Evolutionary conservation across 2,888 invertebrate species (phyloP).

Genomic region (Diaprepes abbreviatus): DNA sequence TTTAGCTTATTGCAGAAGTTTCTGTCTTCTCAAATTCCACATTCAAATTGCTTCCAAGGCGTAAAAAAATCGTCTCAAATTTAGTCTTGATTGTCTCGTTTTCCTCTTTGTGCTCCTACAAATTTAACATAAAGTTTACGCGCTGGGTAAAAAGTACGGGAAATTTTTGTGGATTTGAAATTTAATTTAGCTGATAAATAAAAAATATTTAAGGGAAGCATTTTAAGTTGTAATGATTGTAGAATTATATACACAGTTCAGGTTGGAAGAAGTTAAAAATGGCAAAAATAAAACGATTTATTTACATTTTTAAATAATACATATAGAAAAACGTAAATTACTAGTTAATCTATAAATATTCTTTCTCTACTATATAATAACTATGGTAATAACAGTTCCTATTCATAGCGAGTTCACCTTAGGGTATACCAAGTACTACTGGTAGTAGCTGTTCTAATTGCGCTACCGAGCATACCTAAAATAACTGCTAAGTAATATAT

Average conservation of each 20-base stretch:
- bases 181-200: constrained; percentile 4
- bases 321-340: no score
- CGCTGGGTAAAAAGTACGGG: background rate
- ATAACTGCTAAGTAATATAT: no score
- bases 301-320: no score
- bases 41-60: background rate
- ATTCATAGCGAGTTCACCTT: no score
- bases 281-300: no score
- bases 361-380: no score
- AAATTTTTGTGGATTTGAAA: constrained; percentile 4
- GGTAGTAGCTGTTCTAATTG: no score
- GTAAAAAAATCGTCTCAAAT: constrained; percentile 10
- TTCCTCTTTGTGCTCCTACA: constrained; percentile 5
- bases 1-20: background rate
- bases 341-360: no score
- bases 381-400: no score
- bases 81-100: constrained; percentile 11
- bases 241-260: background rate
- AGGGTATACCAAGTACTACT: no score
- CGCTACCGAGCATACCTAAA: no score
- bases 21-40: background rate
- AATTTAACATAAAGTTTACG: constrained; percentile 8
- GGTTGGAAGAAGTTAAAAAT: no score
- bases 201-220: constrained; percentile 4
- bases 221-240: background rate